phyloP scores from a whole-genome alignment of 2,888 invertebrate genomes.

The Stegana nigrithorax region DNA sequence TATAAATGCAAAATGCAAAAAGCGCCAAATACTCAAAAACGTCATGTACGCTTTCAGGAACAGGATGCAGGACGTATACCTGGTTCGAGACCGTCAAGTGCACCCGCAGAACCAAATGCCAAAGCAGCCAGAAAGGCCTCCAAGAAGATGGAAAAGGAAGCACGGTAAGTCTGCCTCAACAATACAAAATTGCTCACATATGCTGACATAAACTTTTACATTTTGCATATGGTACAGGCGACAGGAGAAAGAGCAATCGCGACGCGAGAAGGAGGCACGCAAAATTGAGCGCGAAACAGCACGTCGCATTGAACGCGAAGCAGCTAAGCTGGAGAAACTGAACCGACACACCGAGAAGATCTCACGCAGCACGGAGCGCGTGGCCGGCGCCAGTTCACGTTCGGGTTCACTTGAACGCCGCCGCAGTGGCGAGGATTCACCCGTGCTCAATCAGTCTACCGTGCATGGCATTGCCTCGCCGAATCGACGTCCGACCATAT shows the following conservation, averaged over 20 bases:
- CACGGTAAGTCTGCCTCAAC: slow-evolving; percentile 50
- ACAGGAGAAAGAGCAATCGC: slow-evolving; percentile 67
- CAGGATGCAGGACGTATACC: slow-evolving; percentile 63
- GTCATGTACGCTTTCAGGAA: slow-evolving; percentile 63
- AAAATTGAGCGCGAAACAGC: slow-evolving; percentile 68
- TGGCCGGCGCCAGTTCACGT: slow-evolving; percentile 63
- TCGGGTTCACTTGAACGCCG: slow-evolving; percentile 68
- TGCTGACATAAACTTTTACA: neutral
- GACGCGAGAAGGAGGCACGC: slow-evolving; percentile 67
- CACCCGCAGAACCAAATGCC: slow-evolving; percentile 67
- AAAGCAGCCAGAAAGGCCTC: slow-evolving; percentile 67
- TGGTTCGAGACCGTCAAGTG: slow-evolving; percentile 66
- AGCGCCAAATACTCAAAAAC: slow-evolving; percentile 39
- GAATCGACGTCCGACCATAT: slow-evolving; percentile 79
- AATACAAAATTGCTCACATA: neutral
- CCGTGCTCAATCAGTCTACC: slow-evolving; percentile 68
- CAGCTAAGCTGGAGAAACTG: slow-evolving; percentile 67
- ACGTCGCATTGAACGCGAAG: slow-evolving; percentile 66
- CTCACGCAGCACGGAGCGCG: slow-evolving; percentile 67
- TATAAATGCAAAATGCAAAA: slow-evolving; percentile 1
- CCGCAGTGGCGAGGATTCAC: slow-evolving; percentile 68
- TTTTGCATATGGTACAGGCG: slow-evolving; percentile 44
- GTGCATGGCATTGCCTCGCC: slow-evolving; percentile 74
- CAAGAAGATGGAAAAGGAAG: slow-evolving; percentile 68
- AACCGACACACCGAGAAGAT: slow-evolving; percentile 67